Base-by-base conservation (phyloP, 2,113 vertebrate species). In the Dunckerocampus dactyliophorus region DNA sequence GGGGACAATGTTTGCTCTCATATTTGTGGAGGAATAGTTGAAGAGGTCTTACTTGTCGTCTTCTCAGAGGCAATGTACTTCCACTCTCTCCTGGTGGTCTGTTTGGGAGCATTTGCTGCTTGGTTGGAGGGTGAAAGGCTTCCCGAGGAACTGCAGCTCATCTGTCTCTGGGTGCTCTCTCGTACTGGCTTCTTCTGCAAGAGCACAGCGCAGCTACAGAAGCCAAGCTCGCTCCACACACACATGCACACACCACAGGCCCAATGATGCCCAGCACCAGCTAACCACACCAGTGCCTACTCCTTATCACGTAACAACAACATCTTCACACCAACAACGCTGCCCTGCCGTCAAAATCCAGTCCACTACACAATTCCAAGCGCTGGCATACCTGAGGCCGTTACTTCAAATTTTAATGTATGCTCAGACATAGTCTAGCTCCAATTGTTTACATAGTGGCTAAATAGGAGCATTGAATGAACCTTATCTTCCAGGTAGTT, bases 1-100 rank as follows among this genome's bases (percentile, higher is more conserved):
- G 39, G 12, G 13, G 13, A 14, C 39, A 14, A 14, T 2, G 39
- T 43, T 43, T 3, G 39, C 39, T 43, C 14, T 14, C 11, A 43
- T 43, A 43, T 43, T 43, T 43, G 2, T 43, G 13, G 39, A 43
- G 31, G 31, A 8, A 4, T 34, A 15, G 6, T 28, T 52, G 14
- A 39, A 17, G 1, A n/a, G 11, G 24, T 6, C 96, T 94, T 92
- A 99, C 97, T 95, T 85, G 93, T 91, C 43, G 95, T 98, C 89
- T 96, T 98, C 88, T 98, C 97, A 10, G 96, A 98, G 77, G 95
- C 97, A 81, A 99, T 91, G 87, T 96, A 97, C 91, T 98, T 99
- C 97, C 97, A 99, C 77, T 99, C 95, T 65, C 94, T 94, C 85
- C 94, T 94, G 91, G 89, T 88, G 22, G 87, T 90, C 82, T 90